These are phyloP conservation scores for Atopsyche davidsoni DNA, from an alignment of 1,140 invertebrate genomes.

Conservation along the genomic window DNA sequence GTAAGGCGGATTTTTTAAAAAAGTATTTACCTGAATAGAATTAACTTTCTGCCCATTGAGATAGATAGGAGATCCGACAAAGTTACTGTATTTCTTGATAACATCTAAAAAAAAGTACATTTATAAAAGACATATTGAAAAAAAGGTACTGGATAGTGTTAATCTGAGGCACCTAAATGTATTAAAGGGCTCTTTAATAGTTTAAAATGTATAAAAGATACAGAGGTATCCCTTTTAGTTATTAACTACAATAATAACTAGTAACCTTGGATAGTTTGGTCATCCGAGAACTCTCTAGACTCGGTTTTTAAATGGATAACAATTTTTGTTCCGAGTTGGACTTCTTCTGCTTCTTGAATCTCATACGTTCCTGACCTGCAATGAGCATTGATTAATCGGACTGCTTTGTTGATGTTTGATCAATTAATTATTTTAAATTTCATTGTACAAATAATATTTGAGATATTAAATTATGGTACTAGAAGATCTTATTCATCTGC, in stretches of 20 bases:
- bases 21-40: conserved; percentile 62
- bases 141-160: not conserved
- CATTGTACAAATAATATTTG: too few species aligned
- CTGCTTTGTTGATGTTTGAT: not conserved
- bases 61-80: conserved; percentile 88
- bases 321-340: conserved; percentile 89
- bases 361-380: conserved; percentile 80
- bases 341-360: conserved; percentile 76
- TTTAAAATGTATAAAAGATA: not conserved
- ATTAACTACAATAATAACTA: conserved; percentile 12
- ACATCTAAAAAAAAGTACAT: conserved; percentile 56
- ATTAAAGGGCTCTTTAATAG: too few species aligned
- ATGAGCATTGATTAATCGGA: too few species aligned
- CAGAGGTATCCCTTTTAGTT: not conserved
- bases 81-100: conserved; percentile 96
- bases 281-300: conserved; percentile 82
- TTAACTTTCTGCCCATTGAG: conserved; percentile 85
- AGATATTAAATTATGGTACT: too few species aligned
- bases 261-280: conserved; percentile 70
- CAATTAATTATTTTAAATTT: not conserved
- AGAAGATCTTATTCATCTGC: too few species aligned
- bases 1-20: conserved; percentile 4
- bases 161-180: too few species aligned
- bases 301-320: conserved; percentile 84
- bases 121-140: not conserved